A percentile compares a stretch with the other conserved stretches of the same genome.
Evolutionary conservation across 2,113 vertebrate genomes (phyloP).

Genomic region (Empidonax alnorum): DNA sequence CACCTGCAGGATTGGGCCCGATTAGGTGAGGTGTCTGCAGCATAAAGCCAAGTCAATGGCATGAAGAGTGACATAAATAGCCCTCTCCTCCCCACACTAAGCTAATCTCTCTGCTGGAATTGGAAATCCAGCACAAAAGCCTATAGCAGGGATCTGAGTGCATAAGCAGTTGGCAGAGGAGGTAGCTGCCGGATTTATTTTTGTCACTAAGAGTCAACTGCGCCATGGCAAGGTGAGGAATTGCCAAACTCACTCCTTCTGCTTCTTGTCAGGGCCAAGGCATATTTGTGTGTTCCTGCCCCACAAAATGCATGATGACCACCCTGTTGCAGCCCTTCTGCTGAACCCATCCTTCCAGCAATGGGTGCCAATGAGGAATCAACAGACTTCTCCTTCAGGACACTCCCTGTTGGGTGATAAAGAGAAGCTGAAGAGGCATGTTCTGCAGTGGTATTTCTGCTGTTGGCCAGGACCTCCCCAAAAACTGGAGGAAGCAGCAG

Average conservation of each 20-base stretch:
- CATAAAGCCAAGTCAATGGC: neutral
- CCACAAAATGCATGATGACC: accelerated
- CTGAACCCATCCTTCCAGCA: neutral
- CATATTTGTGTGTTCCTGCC: neutral
- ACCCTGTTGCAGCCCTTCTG: neutral
- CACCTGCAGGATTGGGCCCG: neutral
- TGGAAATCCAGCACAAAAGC: neutral
- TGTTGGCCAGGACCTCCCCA: neutral
- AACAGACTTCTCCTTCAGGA: neutral
- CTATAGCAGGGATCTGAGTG: neutral
- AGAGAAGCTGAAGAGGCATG: accelerated
- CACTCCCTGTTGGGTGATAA: neutral
- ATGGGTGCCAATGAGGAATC: accelerated
- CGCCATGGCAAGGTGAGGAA: neutral
- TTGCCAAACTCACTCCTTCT: neutral
- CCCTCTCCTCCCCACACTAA: neutral
- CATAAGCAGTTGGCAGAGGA: neutral
- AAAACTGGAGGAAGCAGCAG: neutral
- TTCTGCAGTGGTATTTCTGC: neutral
- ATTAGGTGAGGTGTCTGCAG: neutral
- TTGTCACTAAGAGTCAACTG: neutral
- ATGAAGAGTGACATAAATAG: neutral
- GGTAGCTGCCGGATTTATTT: neutral
- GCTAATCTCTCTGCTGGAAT: constrained; percentile 1
- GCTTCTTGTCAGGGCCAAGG: neutral